These are phyloP conservation scores for Heteronetta atricapilla DNA, from an alignment of 2,113 vertebrate species.

Conservation along the genomic window DNA sequence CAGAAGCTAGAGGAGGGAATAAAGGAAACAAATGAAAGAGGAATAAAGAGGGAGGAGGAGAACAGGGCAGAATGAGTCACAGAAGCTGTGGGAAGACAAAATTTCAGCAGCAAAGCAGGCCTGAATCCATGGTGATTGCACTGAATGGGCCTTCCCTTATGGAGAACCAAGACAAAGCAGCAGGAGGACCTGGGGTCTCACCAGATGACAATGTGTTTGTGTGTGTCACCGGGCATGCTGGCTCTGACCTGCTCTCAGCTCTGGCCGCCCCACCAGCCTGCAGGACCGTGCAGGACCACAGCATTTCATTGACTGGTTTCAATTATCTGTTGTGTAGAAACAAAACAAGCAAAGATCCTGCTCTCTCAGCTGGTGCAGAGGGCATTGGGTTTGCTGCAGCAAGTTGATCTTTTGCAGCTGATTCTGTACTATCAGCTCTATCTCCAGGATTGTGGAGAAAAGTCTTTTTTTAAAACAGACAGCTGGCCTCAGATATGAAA, in stretches of 20 bases:
- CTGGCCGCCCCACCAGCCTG: fast-evolving
- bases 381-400: background rate
- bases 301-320: background rate
- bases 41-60: background rate
- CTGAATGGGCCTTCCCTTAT: background rate
- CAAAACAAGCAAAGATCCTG: fast-evolving
- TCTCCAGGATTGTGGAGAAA: background rate
- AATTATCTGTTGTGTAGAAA: slow-evolving; percentile 27
- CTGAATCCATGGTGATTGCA: background rate
- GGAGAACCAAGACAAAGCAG: background rate
- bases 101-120: too few relatives aligned
- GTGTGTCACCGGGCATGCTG: fast-evolving
- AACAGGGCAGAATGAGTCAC: background rate
- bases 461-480: background rate
- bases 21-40: background rate
- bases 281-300: background rate
- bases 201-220: background rate
- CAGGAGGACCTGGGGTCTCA: background rate
- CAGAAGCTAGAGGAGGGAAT: background rate
- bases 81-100: background rate
- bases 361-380: background rate
- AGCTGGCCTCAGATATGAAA: background rate
- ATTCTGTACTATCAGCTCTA: background rate
- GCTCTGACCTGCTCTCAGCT: background rate
- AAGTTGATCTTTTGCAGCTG: background rate